Conservation (phyloP, 2,797 vertebrate species). For the Huso huso region DNA sequence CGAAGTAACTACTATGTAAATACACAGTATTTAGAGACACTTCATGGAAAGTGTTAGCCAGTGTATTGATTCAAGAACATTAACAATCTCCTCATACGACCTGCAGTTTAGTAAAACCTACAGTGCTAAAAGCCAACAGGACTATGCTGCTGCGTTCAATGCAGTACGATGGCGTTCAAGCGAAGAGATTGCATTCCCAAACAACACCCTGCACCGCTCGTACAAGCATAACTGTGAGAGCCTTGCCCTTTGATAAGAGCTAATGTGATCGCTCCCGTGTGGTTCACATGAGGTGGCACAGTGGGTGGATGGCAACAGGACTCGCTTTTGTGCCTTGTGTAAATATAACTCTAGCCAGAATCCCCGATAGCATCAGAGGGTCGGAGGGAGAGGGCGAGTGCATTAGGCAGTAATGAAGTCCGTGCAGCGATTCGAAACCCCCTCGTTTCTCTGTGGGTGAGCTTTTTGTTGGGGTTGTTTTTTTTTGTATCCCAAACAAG, state of each 20-base stretch:
- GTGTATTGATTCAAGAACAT: too few relatives aligned
- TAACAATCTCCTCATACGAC: too few relatives aligned
- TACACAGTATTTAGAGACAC: too few relatives aligned
- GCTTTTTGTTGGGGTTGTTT: neutral
- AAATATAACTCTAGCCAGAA: constrained; percentile 31
- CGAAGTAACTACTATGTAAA: too few relatives aligned
- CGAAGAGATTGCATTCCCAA: constrained; percentile 42
- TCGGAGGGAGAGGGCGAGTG: constrained; percentile 27
- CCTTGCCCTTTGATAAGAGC: constrained; percentile 42
- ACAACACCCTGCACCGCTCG: constrained; percentile 28
- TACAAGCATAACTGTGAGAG: constrained; percentile 22
- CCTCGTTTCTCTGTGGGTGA: neutral
- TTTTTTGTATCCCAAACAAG: neutral
- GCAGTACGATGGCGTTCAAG: constrained; percentile 15
- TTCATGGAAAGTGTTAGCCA: too few relatives aligned
- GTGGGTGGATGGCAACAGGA: constrained; percentile 1
- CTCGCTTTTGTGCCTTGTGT: constrained; percentile 6
- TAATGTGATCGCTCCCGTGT: constrained; percentile 30
- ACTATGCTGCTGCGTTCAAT: too few relatives aligned
- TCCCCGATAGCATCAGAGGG: constrained; percentile 33
- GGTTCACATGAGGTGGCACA: constrained; percentile 20
- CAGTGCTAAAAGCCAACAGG: too few relatives aligned
- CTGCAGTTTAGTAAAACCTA: too few relatives aligned
- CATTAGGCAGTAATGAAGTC: constrained; percentile 32
- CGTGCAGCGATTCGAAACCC: neutral